These are phyloP conservation scores for Malthinus seriepunctatus DNA, from an alignment of 2,888 invertebrate species.

Conservation along the genomic window DNA sequence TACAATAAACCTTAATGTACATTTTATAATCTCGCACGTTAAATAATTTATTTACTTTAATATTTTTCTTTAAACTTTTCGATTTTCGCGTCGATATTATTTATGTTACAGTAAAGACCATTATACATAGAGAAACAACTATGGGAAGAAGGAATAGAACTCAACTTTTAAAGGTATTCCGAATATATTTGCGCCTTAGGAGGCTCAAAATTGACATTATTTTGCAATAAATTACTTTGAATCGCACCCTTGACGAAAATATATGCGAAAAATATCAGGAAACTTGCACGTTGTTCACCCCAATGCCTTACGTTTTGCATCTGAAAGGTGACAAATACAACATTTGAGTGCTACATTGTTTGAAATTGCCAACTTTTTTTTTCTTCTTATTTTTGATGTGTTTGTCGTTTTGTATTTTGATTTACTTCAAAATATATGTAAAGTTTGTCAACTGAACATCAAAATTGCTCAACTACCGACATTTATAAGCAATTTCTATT, in stretches of 20 bases:
- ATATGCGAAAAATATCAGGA: constrained; percentile 47
- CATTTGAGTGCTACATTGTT: constrained; percentile 50
- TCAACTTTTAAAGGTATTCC: constrained; percentile 27
- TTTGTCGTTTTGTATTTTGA: constrained; percentile 33
- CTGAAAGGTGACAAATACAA: constrained; percentile 52
- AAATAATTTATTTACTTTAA: background rate
- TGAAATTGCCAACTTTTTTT: constrained; percentile 41
- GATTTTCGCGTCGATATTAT: too few relatives aligned
- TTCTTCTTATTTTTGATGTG: constrained; percentile 27
- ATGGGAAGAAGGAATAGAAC: constrained; percentile 18
- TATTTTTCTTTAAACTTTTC: background rate
- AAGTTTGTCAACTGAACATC: constrained; percentile 18
- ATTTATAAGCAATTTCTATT: constrained; percentile 3
- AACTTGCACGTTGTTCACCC: constrained; percentile 34
- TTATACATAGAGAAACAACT: constrained; percentile 9
- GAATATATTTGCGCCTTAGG: constrained; percentile 33
- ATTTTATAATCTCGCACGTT: constrained; percentile 9
- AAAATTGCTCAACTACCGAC: constrained; percentile 4
- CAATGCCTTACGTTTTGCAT: constrained; percentile 42
- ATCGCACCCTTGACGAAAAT: constrained; percentile 50
- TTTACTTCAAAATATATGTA: constrained; percentile 29
- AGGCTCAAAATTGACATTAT: constrained; percentile 51
- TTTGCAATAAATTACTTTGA: constrained; percentile 51
- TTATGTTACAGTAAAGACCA: background rate
- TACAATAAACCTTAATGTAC: constrained; percentile 10